These are phyloP conservation scores for Phytoseiulus persimilis DNA, from an alignment of 2,888 invertebrate species.

Conservation along the genomic window DNA sequence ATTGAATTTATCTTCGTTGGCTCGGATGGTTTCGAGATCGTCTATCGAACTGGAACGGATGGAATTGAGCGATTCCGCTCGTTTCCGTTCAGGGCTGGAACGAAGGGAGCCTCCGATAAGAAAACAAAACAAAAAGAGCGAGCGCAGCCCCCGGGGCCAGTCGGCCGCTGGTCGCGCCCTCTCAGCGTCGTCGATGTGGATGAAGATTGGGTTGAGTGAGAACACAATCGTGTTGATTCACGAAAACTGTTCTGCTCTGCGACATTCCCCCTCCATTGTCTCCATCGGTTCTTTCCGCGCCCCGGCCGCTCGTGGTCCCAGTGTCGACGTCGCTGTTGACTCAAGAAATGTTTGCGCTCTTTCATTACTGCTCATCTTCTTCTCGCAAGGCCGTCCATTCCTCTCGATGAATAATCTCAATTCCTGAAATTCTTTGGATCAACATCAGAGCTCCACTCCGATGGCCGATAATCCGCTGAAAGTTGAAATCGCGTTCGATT, in stretches of 20 bases:
- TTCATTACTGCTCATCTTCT: background rate
- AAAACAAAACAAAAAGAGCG: background rate
- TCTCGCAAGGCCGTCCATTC: background rate
- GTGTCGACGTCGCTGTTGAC: background rate
- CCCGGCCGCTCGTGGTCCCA: background rate
- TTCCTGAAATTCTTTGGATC: background rate
- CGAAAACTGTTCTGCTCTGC: background rate
- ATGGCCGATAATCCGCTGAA: background rate
- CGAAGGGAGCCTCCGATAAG: background rate
- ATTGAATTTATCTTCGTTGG: no score
- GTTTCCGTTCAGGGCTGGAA: background rate
- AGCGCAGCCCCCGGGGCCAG: background rate
- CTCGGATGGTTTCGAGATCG: background rate
- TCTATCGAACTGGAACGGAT: background rate
- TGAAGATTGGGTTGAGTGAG: background rate
- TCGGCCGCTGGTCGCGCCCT: background rate
- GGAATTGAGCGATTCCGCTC: background rate
- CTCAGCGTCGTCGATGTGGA: background rate
- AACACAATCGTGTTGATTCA: background rate
- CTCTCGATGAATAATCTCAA: background rate
- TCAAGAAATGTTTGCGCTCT: background rate
- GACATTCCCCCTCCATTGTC: background rate
- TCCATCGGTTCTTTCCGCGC: no score
- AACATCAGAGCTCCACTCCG: background rate
- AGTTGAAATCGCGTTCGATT: no score